Percentiles rank a stretch among this genome's conserved stretches.
phyloP scores from a whole-genome alignment of 30 jellyfish, hydroid and myxozoan species.

The Pseudorhiza aurosa region DNA sequence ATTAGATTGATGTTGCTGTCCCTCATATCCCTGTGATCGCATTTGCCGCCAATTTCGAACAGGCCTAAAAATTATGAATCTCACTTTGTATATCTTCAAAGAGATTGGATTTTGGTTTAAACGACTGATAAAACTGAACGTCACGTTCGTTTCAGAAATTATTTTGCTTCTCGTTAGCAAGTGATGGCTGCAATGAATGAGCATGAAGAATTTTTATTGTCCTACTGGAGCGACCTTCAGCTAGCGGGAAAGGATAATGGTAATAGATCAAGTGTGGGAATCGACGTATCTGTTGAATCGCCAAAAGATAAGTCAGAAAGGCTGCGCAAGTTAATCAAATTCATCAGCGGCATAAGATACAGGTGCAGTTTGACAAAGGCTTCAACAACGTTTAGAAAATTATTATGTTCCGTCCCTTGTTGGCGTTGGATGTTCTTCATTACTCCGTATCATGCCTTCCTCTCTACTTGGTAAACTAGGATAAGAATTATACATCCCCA shows the following conservation, averaged over 20 bases:
- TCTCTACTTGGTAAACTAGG: no score
- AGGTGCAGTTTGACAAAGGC: constrained; percentile 5
- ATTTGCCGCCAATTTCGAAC: constrained; percentile 10
- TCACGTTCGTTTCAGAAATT: no score
- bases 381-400: no score
- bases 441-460: no score
- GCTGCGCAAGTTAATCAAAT: constrained; percentile 22
- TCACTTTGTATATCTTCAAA: no score
- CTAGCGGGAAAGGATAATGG: neutral
- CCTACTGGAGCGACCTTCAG: constrained; percentile 23
- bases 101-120: no score
- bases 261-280: neutral
- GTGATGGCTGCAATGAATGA: neutral
- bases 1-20: no score
- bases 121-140: no score
- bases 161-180: neutral
- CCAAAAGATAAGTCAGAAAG: constrained; percentile 61
- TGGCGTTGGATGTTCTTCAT: no score
- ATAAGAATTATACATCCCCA: no score
- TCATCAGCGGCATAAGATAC: constrained; percentile 20
- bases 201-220: neutral
- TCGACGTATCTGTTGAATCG: neutral
- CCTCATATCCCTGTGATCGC: constrained; percentile 14
- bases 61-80: no score
- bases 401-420: no score